Percentiles rank a stretch among this genome's conserved stretches.
phyloP scores from a whole-genome alignment of 64 coral and sea anemone genomes.

The Pocillopora verrucosa region DNA sequence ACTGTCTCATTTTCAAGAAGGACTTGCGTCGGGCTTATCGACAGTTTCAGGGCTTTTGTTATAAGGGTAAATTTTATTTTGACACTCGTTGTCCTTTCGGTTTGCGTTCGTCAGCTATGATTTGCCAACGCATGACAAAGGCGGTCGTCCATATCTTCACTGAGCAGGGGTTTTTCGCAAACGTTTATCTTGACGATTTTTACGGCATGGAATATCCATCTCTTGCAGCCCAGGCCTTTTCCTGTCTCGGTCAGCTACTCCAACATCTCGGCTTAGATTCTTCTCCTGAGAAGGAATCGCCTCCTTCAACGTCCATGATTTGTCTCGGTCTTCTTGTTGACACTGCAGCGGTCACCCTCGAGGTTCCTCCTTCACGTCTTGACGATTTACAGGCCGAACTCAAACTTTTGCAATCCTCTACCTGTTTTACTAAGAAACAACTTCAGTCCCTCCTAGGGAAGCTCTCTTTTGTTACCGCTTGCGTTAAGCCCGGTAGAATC shows the following conservation, averaged over 20 bases:
- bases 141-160: slow-evolving; percentile 14
- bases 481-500: background rate
- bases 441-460: background rate
- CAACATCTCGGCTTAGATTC: slow-evolving; percentile 18
- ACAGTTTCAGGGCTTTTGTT: background rate
- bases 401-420: background rate
- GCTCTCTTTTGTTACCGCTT: background rate
- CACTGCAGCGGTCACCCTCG: background rate
- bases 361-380: background rate
- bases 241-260: background rate
- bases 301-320: slow-evolving; percentile 3
- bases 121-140: background rate
- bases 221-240: background rate
- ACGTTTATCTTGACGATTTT: slow-evolving; percentile 24
- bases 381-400: slow-evolving; percentile 4
- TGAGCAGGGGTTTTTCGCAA: background rate
- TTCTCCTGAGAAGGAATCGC: slow-evolving; percentile 24
- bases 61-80: background rate
- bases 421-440: background rate
- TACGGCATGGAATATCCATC: background rate
- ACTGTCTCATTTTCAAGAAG: background rate
- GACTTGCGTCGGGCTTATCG: background rate
- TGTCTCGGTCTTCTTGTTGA: slow-evolving; percentile 27
- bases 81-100: background rate
- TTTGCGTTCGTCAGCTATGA: background rate